Conservation (phyloP, 2,113 vertebrate species). For the Jacana jacana region DNA sequence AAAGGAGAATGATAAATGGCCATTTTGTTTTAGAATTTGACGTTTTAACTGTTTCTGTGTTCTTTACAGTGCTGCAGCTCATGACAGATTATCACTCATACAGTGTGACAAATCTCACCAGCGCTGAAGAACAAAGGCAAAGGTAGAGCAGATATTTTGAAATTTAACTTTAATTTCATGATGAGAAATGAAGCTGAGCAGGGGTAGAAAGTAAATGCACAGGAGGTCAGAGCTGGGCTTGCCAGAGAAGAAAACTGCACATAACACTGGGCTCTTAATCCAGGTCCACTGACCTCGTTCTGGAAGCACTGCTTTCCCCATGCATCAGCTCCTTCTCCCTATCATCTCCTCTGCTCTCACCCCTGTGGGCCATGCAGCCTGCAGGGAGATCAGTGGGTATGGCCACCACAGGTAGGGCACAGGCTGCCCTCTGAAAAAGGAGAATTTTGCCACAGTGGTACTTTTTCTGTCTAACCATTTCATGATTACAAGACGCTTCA, state of each 20-base stretch:
- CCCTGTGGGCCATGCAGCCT: background rate
- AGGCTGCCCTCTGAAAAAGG: no score
- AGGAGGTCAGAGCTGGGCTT: background rate
- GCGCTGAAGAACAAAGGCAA: background rate
- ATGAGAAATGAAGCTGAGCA: background rate
- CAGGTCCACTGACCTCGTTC: background rate
- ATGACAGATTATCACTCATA: background rate
- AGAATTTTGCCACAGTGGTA: background rate
- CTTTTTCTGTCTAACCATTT: background rate
- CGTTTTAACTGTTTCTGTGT: background rate
- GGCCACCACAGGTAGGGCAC: background rate
- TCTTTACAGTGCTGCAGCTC: background rate
- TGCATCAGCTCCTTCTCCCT: background rate
- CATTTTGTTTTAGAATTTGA: background rate
- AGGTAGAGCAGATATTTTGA: background rate
- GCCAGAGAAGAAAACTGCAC: background rate
- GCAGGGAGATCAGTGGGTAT: fast-evolving
- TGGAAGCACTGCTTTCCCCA: background rate
- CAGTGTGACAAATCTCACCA: background rate
- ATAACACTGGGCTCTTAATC: background rate
- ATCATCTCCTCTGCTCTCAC: background rate
- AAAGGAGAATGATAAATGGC: background rate
- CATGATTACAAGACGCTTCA: background rate
- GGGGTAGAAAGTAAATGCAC: background rate
- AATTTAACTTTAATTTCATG: background rate